Conservation (phyloP, 1,140 invertebrate genomes). For the Scaptodrosophila lebanonensis region DNA sequence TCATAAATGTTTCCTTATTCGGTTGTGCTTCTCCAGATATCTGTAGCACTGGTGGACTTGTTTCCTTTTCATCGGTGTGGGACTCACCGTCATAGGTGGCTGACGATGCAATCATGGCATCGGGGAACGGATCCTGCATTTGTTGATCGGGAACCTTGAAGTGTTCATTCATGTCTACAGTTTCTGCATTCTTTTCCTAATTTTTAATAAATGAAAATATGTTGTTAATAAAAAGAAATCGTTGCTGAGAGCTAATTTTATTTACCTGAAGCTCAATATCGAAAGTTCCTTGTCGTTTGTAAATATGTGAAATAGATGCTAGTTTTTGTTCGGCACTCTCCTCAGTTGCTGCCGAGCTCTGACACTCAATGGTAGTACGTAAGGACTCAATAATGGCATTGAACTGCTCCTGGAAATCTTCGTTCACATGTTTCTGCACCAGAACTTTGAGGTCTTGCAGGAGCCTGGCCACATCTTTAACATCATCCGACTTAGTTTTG, state of each 20-base stretch:
- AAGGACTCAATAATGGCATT: slow-evolving; percentile 26
- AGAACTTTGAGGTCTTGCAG: slow-evolving; percentile 22
- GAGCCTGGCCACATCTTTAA: slow-evolving; percentile 4
- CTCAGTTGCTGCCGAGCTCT: background rate
- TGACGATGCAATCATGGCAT: slow-evolving; percentile 60
- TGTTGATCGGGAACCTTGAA: background rate
- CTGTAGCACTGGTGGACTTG: background rate
- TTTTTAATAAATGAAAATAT: background rate
- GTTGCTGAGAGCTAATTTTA: background rate
- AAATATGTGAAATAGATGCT: slow-evolving; percentile 1
- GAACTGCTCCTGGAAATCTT: slow-evolving; percentile 10
- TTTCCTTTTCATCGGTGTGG: slow-evolving; percentile 6
- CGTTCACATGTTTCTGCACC: slow-evolving; percentile 23
- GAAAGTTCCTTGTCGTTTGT: slow-evolving; percentile 52
- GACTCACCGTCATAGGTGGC: slow-evolving; percentile 61
- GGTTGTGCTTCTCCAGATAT: background rate
- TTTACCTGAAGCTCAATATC: slow-evolving; percentile 41
- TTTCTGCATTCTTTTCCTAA: slow-evolving; percentile 12
- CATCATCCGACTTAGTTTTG: too few relatives aligned
- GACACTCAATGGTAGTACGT: background rate
- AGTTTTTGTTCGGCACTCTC: background rate
- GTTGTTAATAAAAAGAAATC: too few relatives aligned
- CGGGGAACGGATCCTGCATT: slow-evolving; percentile 45
- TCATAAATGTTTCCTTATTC: slow-evolving; percentile 32
- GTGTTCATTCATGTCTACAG: background rate